Percentiles rank a stretch among this genome's conserved stretches.
Evolutionary conservation across 2,797 vertebrate genomes (phyloP).

Genomic region (Podarcis siculus): DNA sequence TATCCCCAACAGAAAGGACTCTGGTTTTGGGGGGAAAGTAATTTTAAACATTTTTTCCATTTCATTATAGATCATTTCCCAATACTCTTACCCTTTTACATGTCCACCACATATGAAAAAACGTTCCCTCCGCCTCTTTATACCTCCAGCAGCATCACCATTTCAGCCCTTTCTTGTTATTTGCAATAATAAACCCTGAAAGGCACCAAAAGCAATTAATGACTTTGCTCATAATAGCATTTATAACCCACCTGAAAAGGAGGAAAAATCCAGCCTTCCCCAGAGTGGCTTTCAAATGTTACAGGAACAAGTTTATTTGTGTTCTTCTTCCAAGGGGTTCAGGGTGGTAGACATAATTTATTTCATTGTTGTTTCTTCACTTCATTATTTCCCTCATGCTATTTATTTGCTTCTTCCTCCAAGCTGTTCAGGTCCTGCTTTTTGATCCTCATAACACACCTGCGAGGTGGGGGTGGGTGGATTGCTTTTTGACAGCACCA

Average conservation of each 20-base stretch:
- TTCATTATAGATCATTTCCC: no score
- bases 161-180: neutral
- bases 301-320: neutral
- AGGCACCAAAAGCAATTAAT: neutral
- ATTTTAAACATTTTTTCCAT: no score
- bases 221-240: neutral
- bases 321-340: neutral
- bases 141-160: neutral
- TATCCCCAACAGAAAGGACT: no score
- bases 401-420: no score
- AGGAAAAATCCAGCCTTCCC: neutral
- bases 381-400: no score
- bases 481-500: no score
- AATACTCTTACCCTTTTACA: no score
- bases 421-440: no score
- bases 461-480: neutral
- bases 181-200: neutral
- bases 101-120: no score
- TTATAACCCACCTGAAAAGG: neutral
- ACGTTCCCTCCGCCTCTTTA: no score
- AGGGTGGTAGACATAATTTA: neutral
- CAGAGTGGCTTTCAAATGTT: neutral
- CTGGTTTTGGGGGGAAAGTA: no score
- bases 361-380: no score
- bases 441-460: neutral